Conservation (phyloP, 1,140 invertebrate genomes). For the Phocides pigmalion region DNA sequence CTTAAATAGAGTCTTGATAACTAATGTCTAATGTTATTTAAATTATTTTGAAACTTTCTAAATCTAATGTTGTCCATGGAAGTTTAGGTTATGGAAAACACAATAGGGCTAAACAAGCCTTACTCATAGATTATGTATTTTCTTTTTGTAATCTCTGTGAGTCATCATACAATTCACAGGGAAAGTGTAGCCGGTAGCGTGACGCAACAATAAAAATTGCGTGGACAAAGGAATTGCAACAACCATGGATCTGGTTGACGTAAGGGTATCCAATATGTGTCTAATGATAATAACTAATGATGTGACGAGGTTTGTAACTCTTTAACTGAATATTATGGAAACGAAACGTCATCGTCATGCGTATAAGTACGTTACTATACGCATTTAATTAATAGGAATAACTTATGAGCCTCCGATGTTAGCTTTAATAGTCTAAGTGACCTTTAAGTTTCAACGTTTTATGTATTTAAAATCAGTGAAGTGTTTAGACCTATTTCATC, state of each 20-base stretch:
- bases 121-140: constrained; percentile 49
- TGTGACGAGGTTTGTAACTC: constrained; percentile 33
- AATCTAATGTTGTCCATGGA: constrained; percentile 24
- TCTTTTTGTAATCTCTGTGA: constrained; percentile 52
- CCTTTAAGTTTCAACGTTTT: constrained; percentile 20
- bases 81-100: constrained; percentile 32
- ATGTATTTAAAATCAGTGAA: constrained; percentile 11
- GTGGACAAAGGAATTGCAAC: constrained; percentile 75
- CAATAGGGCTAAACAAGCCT: constrained; percentile 42
- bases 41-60: constrained; percentile 42
- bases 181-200: constrained; percentile 70
- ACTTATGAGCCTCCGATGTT: constrained; percentile 12
- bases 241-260: constrained; percentile 41
- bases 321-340: constrained; percentile 22
- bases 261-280: constrained; percentile 39
- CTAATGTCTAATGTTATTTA: constrained; percentile 23
- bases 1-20: constrained; percentile 27
- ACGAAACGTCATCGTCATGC: constrained; percentile 15
- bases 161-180: constrained; percentile 67
- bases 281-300: constrained; percentile 49
- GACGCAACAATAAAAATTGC: constrained; percentile 79
- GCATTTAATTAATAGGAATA: constrained; percentile 19
- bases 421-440: constrained; percentile 10
- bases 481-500: not conserved
- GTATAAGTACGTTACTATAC: constrained; percentile 4